Evolutionary conservation across 2,888 invertebrate species (phyloP).

Genomic region (Acronicta aceris): DNA sequence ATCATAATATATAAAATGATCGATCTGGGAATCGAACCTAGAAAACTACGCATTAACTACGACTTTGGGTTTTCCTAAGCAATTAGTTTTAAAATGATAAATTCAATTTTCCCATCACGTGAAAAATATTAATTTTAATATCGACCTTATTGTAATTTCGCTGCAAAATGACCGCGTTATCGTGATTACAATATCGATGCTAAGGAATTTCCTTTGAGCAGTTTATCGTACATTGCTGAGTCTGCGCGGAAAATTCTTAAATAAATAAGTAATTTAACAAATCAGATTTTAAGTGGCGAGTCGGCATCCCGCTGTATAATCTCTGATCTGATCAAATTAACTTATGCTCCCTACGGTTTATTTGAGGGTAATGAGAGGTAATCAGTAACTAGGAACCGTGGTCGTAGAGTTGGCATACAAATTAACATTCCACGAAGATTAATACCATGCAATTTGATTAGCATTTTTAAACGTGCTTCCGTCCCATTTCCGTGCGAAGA

Average conservation of each 20-base stretch:
- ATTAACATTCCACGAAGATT: constrained; percentile 45
- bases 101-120: neutral
- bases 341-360: constrained; percentile 73
- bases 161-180: constrained; percentile 28
- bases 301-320: constrained; percentile 65
- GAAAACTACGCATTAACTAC: no score
- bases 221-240: constrained; percentile 49
- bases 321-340: constrained; percentile 80
- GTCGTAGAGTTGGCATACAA: constrained; percentile 69
- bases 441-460: constrained; percentile 31
- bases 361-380: constrained; percentile 78
- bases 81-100: no score
- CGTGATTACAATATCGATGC: constrained; percentile 38
- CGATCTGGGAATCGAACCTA: no score
- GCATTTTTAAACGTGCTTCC: constrained; percentile 25
- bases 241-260: constrained; percentile 61
- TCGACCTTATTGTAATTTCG: constrained; percentile 11
- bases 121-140: constrained; percentile 6
- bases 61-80: no score
- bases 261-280: constrained; percentile 81
- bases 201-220: constrained; percentile 37
- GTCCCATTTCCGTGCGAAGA: constrained; percentile 26
- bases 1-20: no score
- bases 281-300: constrained; percentile 76
- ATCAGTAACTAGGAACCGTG: constrained; percentile 66